These are phyloP conservation scores for Bacillus rossius DNA, from an alignment of 1,140 invertebrate species.

Conservation along the genomic window DNA sequence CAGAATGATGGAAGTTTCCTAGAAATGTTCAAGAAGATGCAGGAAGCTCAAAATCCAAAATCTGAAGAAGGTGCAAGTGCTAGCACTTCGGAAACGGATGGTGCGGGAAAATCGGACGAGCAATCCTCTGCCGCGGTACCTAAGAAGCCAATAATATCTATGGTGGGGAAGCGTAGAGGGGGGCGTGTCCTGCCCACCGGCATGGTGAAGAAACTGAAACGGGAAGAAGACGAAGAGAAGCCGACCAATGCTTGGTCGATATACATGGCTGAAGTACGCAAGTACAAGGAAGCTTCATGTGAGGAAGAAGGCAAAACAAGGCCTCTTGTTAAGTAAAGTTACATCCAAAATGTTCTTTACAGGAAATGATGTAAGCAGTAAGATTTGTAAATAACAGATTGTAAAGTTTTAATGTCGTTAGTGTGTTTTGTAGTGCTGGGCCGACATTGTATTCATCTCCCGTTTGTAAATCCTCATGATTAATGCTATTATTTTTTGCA, in stretches of 20 bases:
- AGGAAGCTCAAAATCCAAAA: constrained; percentile 45
- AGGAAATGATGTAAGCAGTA: too few relatives aligned
- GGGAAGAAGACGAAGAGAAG: constrained; percentile 51
- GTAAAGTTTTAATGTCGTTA: too few relatives aligned
- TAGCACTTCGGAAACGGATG: constrained; percentile 10
- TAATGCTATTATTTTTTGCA: too few relatives aligned
- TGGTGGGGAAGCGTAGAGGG: constrained; percentile 77
- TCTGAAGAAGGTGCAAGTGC: constrained; percentile 34
- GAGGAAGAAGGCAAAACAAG: constrained; percentile 84
- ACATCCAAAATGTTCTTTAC: background rate
- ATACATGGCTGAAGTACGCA: constrained; percentile 89
- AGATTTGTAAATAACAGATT: too few relatives aligned
- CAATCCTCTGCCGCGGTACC: background rate
- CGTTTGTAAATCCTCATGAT: too few relatives aligned
- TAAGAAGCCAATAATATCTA: constrained; percentile 34
- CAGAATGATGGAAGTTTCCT: constrained; percentile 85
- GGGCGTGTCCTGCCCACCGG: constrained; percentile 84
- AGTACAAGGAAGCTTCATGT: constrained; percentile 85
- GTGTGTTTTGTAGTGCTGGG: too few relatives aligned
- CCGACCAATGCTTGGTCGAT: constrained; percentile 86
- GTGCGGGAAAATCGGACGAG: background rate
- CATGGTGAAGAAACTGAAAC: constrained; percentile 77
- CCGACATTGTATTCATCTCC: too few relatives aligned
- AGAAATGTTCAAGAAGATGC: constrained; percentile 87
- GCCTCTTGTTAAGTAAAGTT: constrained; percentile 77